phyloP scores from a whole-genome alignment of 2,113 vertebrate species.

The Macaca fascicularis region DNA sequence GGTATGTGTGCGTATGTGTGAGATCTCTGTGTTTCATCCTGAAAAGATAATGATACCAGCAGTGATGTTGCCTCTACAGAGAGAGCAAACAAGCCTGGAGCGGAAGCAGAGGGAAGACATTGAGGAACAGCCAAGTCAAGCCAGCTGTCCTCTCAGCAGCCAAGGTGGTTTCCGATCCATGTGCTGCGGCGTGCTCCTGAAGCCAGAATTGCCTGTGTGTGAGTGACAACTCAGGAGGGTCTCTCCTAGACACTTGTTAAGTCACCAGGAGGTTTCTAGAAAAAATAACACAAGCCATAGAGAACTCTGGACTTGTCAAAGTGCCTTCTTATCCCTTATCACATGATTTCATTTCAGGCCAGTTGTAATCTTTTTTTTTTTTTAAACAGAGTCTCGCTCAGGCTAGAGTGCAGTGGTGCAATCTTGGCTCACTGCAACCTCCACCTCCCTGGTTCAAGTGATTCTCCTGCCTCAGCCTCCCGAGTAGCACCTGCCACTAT shows the following conservation, averaged over 20 bases:
- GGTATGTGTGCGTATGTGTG: background rate
- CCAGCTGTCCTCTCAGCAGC: background rate
- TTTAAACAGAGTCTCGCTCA: no score
- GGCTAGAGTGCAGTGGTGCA: no score
- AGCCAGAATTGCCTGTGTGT: background rate
- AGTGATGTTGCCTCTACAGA: background rate
- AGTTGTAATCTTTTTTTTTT: background rate
- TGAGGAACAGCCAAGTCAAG: fast-evolving
- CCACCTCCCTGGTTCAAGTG: no score
- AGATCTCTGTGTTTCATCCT: background rate
- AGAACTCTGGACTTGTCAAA: background rate
- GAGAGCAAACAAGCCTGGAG: background rate
- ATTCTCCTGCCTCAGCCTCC: no score
- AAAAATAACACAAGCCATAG: background rate
- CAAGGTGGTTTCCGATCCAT: fast-evolving
- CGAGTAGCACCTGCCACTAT: no score
- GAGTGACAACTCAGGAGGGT: background rate
- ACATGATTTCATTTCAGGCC: background rate
- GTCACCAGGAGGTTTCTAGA: constrained; percentile 4
- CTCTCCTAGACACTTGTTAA: background rate
- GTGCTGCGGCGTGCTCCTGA: fast-evolving
- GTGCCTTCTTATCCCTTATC: background rate
- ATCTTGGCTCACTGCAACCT: no score
- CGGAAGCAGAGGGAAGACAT: background rate
- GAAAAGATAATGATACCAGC: background rate